A percentile compares a stretch with the other conserved stretches of the same genome.
Evolutionary conservation across 2,888 invertebrate genomes (phyloP).

Genomic region (Lysandra bellargus): DNA sequence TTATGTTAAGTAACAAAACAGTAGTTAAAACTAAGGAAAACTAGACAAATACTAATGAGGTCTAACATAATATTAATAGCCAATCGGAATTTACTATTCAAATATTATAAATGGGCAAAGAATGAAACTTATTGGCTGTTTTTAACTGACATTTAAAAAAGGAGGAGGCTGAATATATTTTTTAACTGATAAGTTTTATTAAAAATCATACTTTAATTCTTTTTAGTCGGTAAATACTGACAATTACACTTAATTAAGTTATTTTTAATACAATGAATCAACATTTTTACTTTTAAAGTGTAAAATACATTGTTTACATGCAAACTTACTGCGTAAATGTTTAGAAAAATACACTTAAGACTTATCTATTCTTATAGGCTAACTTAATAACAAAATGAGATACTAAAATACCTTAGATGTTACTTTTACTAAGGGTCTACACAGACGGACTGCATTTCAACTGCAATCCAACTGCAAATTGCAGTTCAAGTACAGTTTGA

Average conservation of each 20-base stretch:
- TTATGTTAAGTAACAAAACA: slow-evolving; percentile 7
- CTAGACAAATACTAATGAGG: not conserved
- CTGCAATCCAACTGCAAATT: too few species aligned
- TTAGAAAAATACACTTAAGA: slow-evolving; percentile 41
- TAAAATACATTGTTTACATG: not conserved
- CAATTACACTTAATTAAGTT: not conserved
- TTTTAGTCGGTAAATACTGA: slow-evolving; percentile 1
- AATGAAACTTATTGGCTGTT: not conserved
- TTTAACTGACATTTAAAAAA: not conserved
- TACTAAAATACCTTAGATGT: slow-evolving; percentile 34
- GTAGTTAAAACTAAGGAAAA: not conserved
- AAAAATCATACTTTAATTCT: not conserved
- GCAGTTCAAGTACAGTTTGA: too few species aligned
- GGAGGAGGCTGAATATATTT: not conserved
- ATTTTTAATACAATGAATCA: not conserved
- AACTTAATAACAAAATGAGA: slow-evolving; percentile 35
- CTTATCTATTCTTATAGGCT: slow-evolving; percentile 26
- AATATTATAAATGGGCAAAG: not conserved
- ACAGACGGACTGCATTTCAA: too few species aligned
- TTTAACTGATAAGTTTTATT: not conserved
- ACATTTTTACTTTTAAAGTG: not conserved
- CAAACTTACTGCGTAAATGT: slow-evolving; percentile 27
- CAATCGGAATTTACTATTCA: not conserved
- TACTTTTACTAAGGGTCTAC: slow-evolving; percentile 31
- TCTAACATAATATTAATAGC: not conserved